Evolutionary conservation across 2,888 invertebrate species (phyloP).

Genomic region (Orchesella flavescens): DNA sequence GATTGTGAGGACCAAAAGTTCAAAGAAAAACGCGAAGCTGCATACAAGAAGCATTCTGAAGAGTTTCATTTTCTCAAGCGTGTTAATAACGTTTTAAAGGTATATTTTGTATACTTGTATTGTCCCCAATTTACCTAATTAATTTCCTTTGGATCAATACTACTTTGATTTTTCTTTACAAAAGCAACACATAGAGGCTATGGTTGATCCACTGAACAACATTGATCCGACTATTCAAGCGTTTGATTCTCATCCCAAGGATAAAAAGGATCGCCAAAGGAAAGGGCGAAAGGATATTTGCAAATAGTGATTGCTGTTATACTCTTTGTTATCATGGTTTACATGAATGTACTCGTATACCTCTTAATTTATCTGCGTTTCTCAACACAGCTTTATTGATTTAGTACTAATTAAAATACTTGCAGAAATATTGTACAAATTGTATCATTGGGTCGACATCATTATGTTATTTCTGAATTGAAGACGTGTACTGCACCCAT

Average conservation of each 20-base stretch:
- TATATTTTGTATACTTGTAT: constrained; percentile 59
- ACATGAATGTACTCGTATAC: no score
- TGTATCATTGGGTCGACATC: no score
- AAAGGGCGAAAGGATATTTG: constrained; percentile 37
- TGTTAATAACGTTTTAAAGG: constrained; percentile 76
- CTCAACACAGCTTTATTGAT: no score
- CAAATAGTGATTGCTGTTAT: neutral
- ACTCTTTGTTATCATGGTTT: neutral
- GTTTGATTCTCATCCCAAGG: constrained; percentile 33
- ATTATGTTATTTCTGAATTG: no score
- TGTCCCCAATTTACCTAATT: no score
- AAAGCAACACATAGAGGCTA: constrained; percentile 60
- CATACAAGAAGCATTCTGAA: constrained; percentile 76
- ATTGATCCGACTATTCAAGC: constrained; percentile 53
- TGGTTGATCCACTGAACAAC: constrained; percentile 53
- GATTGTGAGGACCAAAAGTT: constrained; percentile 72
- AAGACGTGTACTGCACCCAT: no score
- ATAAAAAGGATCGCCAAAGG: constrained; percentile 37
- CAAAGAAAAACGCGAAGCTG: constrained; percentile 75
- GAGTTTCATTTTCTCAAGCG: constrained; percentile 76
- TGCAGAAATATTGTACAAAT: no score
- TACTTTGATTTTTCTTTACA: no score
- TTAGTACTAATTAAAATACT: no score
- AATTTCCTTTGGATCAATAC: no score
- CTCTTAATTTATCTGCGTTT: no score